A percentile compares a stretch with the other conserved stretches of the same genome.
Evolutionary conservation across 1,140 invertebrate species (phyloP).

Genomic region (Nephila pilipes): DNA sequence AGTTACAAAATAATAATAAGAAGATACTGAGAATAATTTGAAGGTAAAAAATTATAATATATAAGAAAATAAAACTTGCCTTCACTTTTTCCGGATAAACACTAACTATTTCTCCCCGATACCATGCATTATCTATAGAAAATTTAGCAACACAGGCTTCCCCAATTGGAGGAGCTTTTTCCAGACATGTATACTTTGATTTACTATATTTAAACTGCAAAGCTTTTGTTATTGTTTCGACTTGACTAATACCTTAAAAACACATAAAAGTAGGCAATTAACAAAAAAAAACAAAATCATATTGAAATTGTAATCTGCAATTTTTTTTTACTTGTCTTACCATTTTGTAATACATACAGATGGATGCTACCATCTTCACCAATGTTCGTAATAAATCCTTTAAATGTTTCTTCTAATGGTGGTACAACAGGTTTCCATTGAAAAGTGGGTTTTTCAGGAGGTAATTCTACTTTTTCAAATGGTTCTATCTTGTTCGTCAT

Average conservation of each 20-base stretch:
- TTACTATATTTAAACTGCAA: constrained; percentile 83
- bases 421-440: constrained; percentile 63
- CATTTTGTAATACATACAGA: constrained; percentile 7
- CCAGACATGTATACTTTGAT: constrained; percentile 80
- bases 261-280: background rate
- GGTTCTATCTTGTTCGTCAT: background rate
- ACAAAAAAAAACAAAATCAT: no score
- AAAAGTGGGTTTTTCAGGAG: constrained; percentile 42
- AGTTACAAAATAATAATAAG: constrained; percentile 43
- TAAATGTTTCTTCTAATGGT: constrained; percentile 51
- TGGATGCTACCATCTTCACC: constrained; percentile 67
- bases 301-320: no score
- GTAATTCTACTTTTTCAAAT: background rate
- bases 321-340: background rate
- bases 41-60: background rate
- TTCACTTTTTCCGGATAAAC: constrained; percentile 76
- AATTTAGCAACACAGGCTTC: constrained; percentile 86
- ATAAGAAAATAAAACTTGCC: constrained; percentile 29
- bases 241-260: constrained; percentile 41
- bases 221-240: constrained; percentile 82
- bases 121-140: constrained; percentile 84
- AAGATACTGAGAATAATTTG: background rate
- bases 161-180: constrained; percentile 83
- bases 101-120: constrained; percentile 81
- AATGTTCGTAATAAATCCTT: constrained; percentile 58